These are phyloP conservation scores for Stomatorhinus ivindoensis DNA, from an alignment of 2,113 vertebrate genomes.

Conservation along the genomic window DNA sequence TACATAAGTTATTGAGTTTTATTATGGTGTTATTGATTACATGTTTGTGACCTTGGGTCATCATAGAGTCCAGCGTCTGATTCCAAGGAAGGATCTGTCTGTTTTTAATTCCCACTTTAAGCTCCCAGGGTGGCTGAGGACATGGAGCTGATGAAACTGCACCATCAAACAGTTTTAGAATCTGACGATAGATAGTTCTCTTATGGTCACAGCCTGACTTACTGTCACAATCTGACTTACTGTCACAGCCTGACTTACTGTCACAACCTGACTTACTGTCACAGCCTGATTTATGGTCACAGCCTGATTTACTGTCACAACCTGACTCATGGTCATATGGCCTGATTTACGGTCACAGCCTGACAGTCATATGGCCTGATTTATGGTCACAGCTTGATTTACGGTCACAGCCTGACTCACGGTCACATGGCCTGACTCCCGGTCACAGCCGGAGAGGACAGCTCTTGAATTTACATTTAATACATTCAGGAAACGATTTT, in stretches of 20 bases:
- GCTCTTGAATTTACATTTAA: not conserved
- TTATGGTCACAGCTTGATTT: not conserved
- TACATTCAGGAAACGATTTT: not conserved
- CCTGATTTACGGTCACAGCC: not conserved
- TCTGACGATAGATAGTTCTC: not conserved
- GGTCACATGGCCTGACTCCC: not conserved
- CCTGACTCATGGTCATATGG: not conserved
- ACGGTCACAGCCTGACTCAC: not conserved
- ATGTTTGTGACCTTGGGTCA: not conserved
- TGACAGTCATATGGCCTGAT: not conserved
- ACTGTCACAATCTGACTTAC: not conserved
- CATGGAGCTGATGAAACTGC: constrained; percentile 18
- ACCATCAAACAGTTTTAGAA: constrained; percentile 26
- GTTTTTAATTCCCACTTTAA: constrained; percentile 19
- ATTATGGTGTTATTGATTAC: not conserved
- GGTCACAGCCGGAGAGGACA: not conserved
- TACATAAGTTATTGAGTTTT: not conserved
- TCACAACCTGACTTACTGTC: not conserved
- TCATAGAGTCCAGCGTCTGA: not conserved
- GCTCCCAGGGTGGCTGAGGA: constrained; percentile 21
- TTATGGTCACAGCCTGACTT: not conserved
- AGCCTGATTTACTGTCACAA: not conserved
- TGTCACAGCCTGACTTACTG: not conserved
- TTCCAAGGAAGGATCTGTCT: not conserved
- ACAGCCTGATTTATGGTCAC: not conserved